Evolutionary conservation across 2,888 invertebrate genomes (phyloP).

Genomic region (Andrena praecox): DNA sequence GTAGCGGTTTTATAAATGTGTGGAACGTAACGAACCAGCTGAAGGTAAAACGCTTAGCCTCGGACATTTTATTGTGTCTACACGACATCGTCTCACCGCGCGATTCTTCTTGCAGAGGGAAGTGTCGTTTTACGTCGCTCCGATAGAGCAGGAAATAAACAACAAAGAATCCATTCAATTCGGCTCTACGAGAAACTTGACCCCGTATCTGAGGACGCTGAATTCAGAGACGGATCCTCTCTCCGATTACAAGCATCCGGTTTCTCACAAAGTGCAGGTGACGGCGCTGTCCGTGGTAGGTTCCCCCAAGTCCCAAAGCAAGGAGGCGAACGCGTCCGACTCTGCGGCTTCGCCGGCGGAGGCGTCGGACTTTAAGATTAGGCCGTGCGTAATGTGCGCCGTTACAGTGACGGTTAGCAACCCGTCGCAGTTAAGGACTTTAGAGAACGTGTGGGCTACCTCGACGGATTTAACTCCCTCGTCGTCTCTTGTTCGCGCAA

Average conservation of each 20-base stretch:
- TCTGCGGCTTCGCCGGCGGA: conserved; percentile 63
- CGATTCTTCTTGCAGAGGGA: conserved; percentile 83
- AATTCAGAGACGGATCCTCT: conserved; percentile 77
- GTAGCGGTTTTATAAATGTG: conserved; percentile 89
- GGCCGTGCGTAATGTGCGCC: conserved; percentile 86
- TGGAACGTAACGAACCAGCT: conserved; percentile 94
- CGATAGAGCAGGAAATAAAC: conserved; percentile 81
- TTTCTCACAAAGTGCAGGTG: conserved; percentile 81
- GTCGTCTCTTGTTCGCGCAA: conserved; percentile 88
- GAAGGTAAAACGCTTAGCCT: conserved; percentile 80
- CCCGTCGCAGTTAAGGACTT: conserved; percentile 78
- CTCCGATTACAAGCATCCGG: conserved; percentile 75
- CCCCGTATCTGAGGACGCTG: conserved; percentile 77
- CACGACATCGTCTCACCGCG: neutral
- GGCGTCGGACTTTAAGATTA: conserved; percentile 75
- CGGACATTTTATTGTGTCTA: neutral
- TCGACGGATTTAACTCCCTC: conserved; percentile 81
- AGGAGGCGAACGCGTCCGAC: conserved; percentile 67
- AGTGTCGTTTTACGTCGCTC: conserved; percentile 85
- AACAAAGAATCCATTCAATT: conserved; percentile 81
- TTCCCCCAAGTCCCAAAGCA: conserved; percentile 71
- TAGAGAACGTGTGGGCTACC: conserved; percentile 83
- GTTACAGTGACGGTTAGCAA: conserved; percentile 82
- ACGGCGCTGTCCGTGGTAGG: conserved; percentile 85
- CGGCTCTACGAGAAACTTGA: conserved; percentile 77